Percentiles rank a stretch among this genome's conserved stretches.
Evolutionary conservation across 2,888 invertebrate species (phyloP).

Genomic region (Rhagonycha fulva): DNA sequence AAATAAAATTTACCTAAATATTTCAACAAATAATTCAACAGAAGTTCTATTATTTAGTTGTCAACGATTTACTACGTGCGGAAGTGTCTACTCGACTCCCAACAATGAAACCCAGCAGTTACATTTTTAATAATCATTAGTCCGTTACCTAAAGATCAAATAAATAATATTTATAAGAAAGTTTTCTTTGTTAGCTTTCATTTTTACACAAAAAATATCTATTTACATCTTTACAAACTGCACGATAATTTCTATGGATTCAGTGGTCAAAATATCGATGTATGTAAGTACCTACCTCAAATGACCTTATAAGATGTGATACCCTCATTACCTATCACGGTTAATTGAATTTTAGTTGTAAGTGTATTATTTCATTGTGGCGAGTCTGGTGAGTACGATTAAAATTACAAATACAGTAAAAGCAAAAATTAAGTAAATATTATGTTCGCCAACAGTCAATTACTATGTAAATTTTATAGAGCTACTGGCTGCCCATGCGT

Average conservation of each 20-base stretch:
- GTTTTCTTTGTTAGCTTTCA: neutral
- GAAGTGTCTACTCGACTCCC: too few species aligned
- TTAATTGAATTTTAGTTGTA: neutral
- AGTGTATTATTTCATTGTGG: neutral
- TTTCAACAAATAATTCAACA: too few species aligned
- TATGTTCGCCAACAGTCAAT: neutral
- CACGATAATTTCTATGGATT: too few species aligned
- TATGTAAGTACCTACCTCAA: too few species aligned
- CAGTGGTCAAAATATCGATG: too few species aligned
- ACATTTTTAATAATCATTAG: neutral
- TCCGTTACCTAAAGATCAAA: neutral
- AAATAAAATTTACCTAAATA: too few species aligned
- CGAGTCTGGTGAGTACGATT: neutral
- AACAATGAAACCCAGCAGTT: neutral
- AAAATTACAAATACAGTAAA: neutral
- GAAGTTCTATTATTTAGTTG: neutral
- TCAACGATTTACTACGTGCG: neutral
- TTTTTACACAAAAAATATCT: neutral
- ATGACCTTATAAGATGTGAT: neutral
- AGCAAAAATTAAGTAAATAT: too few species aligned
- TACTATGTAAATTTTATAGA: neutral
- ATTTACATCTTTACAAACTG: neutral
- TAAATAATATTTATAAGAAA: neutral
- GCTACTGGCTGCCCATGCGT: neutral
- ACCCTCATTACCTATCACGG: neutral